A percentile compares a stretch with the other conserved stretches of the same genome.
Evolutionary conservation across 2,888 invertebrate genomes (phyloP).

Genomic region (Spisula subtruncata): DNA sequence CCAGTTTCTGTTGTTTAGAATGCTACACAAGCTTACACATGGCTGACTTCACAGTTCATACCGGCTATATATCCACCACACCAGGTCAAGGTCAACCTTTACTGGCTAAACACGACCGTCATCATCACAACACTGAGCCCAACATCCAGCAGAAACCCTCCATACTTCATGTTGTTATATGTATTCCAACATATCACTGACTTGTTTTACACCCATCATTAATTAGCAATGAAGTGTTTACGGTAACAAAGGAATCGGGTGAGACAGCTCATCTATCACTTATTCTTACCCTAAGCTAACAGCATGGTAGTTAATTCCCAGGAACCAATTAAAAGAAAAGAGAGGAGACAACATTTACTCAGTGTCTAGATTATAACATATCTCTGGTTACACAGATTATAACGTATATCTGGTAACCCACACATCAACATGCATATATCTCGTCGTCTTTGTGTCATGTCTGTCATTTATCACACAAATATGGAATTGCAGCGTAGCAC

Average conservation of each 20-base stretch:
- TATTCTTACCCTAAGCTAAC: background rate
- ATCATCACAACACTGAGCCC: no score
- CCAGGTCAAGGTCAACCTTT: no score
- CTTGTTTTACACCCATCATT: background rate
- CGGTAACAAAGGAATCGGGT: background rate
- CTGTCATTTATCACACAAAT: background rate
- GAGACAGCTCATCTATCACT: background rate
- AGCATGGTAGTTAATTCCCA: background rate
- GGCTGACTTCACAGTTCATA: no score
- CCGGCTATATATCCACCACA: no score
- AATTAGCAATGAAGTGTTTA: background rate
- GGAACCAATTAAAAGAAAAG: background rate
- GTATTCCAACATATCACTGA: conserved; percentile 1
- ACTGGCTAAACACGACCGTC: no score
- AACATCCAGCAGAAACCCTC: no score
- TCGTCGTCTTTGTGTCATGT: background rate
- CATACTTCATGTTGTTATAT: no score
- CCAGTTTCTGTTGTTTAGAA: no score
- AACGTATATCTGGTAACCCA: background rate
- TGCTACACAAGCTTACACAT: no score
- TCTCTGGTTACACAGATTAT: background rate
- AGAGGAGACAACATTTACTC: background rate
- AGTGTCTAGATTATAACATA: background rate
- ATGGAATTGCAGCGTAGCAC: conserved; percentile 40
- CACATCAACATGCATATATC: background rate